Conservation (phyloP, 2,888 invertebrate species). For the Cheiracanthium punctorium region DNA sequence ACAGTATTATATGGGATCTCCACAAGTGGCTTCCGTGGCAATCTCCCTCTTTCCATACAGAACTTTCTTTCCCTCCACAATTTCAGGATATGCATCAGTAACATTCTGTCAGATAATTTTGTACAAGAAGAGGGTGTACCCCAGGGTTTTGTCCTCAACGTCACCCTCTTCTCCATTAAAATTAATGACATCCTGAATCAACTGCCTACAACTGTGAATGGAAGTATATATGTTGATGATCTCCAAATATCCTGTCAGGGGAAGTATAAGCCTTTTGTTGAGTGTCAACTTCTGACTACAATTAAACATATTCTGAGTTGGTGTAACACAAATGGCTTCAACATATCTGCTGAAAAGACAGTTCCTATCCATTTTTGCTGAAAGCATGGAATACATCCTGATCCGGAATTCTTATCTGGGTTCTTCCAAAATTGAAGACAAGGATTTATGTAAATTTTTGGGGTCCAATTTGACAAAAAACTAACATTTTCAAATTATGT, state of each 20-base stretch:
- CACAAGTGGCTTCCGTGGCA: no score
- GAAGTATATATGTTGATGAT: not conserved
- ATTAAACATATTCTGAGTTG: not conserved
- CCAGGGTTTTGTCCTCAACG: no score
- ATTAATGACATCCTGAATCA: not conserved
- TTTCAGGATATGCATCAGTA: no score
- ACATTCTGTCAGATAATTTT: no score
- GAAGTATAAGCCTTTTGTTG: not conserved
- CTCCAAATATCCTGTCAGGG: not conserved
- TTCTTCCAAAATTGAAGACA: not conserved
- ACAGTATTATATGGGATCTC: no score
- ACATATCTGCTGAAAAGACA: not conserved
- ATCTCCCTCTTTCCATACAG: no score
- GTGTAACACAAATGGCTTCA: not conserved
- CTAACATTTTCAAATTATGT: slow-evolving; percentile 1
- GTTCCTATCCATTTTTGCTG: not conserved
- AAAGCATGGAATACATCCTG: no score
- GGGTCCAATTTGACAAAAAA: not conserved
- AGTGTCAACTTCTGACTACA: not conserved
- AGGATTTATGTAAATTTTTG: no score
- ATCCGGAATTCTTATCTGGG: not conserved
- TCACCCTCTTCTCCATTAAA: no score
- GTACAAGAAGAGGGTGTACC: no score
- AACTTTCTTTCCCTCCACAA: no score
- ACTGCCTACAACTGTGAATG: not conserved